Percentiles rank a stretch among this genome's conserved stretches.
phyloP scores from a whole-genome alignment of 2,797 vertebrate species.

The Acropternis orthonyx region DNA sequence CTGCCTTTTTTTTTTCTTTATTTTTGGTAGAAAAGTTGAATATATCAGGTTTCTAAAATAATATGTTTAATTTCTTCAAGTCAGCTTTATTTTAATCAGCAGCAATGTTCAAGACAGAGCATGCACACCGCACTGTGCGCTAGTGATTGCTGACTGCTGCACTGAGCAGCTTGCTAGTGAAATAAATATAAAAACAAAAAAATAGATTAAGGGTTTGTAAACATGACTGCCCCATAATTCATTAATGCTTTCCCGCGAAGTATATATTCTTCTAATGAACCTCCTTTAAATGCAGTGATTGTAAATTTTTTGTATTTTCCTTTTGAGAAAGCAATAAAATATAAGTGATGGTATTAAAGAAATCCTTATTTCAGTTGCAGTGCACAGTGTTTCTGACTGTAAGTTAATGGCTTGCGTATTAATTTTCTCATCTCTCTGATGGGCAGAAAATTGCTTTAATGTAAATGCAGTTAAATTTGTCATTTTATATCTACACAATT shows the following conservation, averaged over 20 bases:
- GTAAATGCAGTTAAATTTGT: constrained; percentile 72
- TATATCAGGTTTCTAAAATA: not conserved
- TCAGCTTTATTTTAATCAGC: constrained; percentile 1
- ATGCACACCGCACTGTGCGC: not conserved
- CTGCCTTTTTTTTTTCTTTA: rapidly evolving
- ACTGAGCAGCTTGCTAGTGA: not conserved
- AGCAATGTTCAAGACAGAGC: not conserved
- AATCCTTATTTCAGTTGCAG: constrained; percentile 42
- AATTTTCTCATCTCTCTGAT: constrained; percentile 72
- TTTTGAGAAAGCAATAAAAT: constrained; percentile 61
- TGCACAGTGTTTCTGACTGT: constrained; percentile 46
- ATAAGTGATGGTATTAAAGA: constrained; percentile 29
- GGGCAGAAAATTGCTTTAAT: constrained; percentile 71
- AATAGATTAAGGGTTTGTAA: not conserved
- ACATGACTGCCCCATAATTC: constrained; percentile 8
- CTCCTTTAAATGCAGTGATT: constrained; percentile 47
- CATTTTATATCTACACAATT: constrained; percentile 64
- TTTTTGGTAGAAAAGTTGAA: not conserved
- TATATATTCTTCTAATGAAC: constrained; percentile 52
- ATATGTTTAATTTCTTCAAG: not conserved
- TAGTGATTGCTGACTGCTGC: not conserved
- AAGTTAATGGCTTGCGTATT: constrained; percentile 73
- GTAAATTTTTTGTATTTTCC: constrained; percentile 60
- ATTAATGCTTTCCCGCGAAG: constrained; percentile 37
- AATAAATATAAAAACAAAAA: not conserved